A percentile compares a stretch with the other conserved stretches of the same genome.
These are phyloP conservation scores for Rhincodon typus DNA, from an alignment of 2,797 vertebrate genomes.

Conservation along the genomic window DNA sequence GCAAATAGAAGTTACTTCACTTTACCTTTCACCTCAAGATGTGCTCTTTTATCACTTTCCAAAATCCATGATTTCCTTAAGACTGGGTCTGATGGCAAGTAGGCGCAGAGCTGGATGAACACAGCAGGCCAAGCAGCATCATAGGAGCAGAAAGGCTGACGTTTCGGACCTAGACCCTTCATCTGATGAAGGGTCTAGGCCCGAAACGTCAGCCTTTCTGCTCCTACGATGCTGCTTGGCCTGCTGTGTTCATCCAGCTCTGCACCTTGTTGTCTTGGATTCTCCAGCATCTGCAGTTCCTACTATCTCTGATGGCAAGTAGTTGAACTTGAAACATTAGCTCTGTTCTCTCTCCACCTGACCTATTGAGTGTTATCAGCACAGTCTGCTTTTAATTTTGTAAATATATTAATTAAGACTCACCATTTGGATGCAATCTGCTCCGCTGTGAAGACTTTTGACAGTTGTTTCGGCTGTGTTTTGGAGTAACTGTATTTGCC, in stretches of 20 bases:
- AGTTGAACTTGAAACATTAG: not conserved
- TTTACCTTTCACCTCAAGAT: not conserved
- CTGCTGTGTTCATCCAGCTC: too few species aligned
- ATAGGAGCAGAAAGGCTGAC: too few species aligned
- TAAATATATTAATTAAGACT: not conserved
- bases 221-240: too few species aligned
- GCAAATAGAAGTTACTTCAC: not conserved
- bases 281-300: too few species aligned
- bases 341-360: not conserved
- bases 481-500: slow-evolving; percentile 43
- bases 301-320: too few species aligned
- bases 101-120: too few species aligned
- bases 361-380: not conserved
- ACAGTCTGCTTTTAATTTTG: not conserved
- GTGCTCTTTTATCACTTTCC: not conserved
- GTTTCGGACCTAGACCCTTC: too few species aligned
- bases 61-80: not conserved
- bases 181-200: too few species aligned
- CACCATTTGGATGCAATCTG: slow-evolving; percentile 2
- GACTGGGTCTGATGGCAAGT: not conserved
- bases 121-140: too few species aligned
- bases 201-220: too few species aligned
- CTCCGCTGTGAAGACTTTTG: slow-evolving; percentile 25
- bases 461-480: not conserved
- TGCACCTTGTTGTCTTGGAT: too few species aligned